Evolutionary conservation across 2,888 invertebrate genomes (phyloP), one percentile per base, ranked within the genome.

Genomic region (Bedellia somnulentella): DNA sequence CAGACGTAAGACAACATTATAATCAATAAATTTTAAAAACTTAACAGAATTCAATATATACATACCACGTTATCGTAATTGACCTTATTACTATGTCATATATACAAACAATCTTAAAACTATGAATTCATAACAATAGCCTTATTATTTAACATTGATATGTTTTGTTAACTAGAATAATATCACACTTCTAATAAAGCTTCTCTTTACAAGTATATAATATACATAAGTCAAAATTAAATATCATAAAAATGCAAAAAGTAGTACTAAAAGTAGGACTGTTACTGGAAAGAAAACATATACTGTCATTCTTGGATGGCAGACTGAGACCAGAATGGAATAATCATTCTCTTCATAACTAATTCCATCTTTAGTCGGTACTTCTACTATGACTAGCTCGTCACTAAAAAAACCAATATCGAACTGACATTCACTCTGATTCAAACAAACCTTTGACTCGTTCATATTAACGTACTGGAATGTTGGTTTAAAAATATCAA

Each of bases 401-500:
- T 85, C 82, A 36, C 89, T 86, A 38, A 86, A 76, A 47, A 90
- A 83, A 9, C 75, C 66, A 30, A 92, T 77, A 15, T 82, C 70
- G 57, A 92, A 90, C 26, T 80, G 80, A 58, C 92, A 92, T 47
- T 85, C 80, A 0, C 89, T 89, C 47, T 80, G 76, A 62, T 91
- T 91, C 5, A 87, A 60, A 58, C 92, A 92, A 28, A 80, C 80
- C 45, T 83, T 81, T 3, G 82, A 80, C 40, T 79, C 71, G 2
- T 81, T 76, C 42, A 82, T 79, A 52, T 86, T 86, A 22, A 85
- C 80, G 55, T 86, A 89, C 48, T 86, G 85, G 63, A 88, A 88
- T 40, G 89, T 87, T 9, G 90, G 89, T 47, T 91, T 91, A 47
- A 85, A 85, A 48, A 92, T 89, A 63, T 91, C 87, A 53, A 92